Conservation (phyloP, 2,888 invertebrate genomes). For the Aricia artaxerxes region DNA sequence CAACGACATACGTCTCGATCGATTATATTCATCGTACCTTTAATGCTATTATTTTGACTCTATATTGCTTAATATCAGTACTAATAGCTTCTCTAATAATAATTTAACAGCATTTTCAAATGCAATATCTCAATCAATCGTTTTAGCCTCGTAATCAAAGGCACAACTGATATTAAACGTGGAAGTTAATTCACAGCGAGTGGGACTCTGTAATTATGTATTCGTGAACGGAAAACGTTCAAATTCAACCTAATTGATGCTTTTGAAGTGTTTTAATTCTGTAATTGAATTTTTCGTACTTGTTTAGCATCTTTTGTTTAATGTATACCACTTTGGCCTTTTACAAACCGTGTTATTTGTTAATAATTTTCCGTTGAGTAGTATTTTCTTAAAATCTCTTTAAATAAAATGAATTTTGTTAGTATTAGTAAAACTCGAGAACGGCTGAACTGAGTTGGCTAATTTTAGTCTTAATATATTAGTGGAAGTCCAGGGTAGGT, state of each 20-base stretch:
- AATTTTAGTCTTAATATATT: no score
- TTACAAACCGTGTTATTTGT: background rate
- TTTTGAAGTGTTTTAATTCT: slow-evolving; percentile 45
- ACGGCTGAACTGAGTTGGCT: no score
- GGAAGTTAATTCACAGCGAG: slow-evolving; percentile 21
- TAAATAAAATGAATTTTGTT: no score
- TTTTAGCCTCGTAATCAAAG: slow-evolving; percentile 17
- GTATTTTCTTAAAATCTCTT: background rate
- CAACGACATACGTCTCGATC: background rate
- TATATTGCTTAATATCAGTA: background rate
- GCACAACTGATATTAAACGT: slow-evolving; percentile 18
- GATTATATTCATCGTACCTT: background rate
- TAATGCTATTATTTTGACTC: background rate
- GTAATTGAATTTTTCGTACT: slow-evolving; percentile 20
- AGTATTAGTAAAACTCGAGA: no score
- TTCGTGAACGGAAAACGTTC: slow-evolving; percentile 56
- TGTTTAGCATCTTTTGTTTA: slow-evolving; percentile 19
- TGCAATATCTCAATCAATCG: slow-evolving; percentile 19
- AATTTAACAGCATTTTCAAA: background rate
- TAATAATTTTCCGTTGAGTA: background rate
- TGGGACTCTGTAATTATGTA: slow-evolving; percentile 54
- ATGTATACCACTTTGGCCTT: background rate
- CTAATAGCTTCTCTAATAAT: background rate
- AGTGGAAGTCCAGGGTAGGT: no score
- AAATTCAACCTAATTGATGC: slow-evolving; percentile 60